Evolutionary conservation across 2,797 vertebrate genomes (phyloP).

Genomic region (Spheniscus humboldti): DNA sequence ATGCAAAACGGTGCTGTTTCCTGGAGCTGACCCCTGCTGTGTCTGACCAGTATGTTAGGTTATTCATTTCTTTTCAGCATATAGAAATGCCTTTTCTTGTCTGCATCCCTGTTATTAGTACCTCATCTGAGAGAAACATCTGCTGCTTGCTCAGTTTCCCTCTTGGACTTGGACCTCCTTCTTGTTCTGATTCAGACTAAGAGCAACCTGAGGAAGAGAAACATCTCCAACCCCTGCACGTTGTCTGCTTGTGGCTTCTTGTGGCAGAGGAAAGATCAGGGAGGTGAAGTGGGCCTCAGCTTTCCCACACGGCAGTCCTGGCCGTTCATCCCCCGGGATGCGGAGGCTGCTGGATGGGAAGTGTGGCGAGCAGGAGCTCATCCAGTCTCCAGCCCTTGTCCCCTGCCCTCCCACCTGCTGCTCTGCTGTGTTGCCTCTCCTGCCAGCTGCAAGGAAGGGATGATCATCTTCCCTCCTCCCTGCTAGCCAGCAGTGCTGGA

Average conservation of each 20-base stretch:
- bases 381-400: background rate
- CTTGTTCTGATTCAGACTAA: background rate
- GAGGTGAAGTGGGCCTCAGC: background rate
- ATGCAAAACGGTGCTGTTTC: background rate
- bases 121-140: background rate
- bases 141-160: background rate
- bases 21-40: background rate
- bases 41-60: background rate
- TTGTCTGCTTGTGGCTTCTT: background rate
- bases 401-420: background rate
- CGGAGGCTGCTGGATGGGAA: background rate
- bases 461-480: background rate
- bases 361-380: background rate
- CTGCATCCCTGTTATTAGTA: background rate
- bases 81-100: background rate
- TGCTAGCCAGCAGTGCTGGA: background rate
- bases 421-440: background rate
- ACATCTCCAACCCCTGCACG: background rate
- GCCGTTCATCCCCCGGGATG: accelerated
- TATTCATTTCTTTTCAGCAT: background rate
- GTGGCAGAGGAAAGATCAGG: background rate
- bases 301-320: background rate
- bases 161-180: accelerated
- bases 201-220: background rate
- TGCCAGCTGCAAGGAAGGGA: background rate